Percentiles rank a stretch among this genome's conserved stretches.
phyloP scores from a whole-genome alignment of 2,797 vertebrate species.

The Acipenser transmontanus region DNA sequence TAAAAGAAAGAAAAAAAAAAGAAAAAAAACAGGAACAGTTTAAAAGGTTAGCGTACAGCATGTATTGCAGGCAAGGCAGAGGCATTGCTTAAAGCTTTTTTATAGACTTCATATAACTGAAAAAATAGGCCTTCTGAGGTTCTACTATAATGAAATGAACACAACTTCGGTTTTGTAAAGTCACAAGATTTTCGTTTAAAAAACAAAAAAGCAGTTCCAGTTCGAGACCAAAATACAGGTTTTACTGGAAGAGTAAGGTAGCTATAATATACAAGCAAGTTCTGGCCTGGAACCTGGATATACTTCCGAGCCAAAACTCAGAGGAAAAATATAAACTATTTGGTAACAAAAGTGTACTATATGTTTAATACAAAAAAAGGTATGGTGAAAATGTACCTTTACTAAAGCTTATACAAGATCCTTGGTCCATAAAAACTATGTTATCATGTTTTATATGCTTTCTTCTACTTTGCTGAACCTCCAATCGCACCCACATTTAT shows the following conservation, averaged over 20 bases:
- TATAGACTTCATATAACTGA: slow-evolving; percentile 96
- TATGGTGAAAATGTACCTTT: slow-evolving; percentile 99
- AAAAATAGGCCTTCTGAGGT: slow-evolving; percentile 92
- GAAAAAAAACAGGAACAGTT: slow-evolving; percentile 40
- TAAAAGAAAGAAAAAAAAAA: slow-evolving; percentile 47
- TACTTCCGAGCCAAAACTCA: slow-evolving; percentile 50
- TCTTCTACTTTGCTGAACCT: slow-evolving; percentile 63
- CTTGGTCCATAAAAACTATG: slow-evolving; percentile 99
- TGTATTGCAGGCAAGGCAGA: slow-evolving; percentile 98
- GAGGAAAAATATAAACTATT: slow-evolving; percentile 85
- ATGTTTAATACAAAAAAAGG: slow-evolving; percentile 95
- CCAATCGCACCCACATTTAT: slow-evolving; percentile 66
- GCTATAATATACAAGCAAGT: slow-evolving; percentile 70
- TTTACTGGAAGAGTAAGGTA: slow-evolving; percentile 68
- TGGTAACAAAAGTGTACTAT: slow-evolving; percentile 98
- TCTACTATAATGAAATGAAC: slow-evolving; percentile 71
- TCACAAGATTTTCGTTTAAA: slow-evolving; percentile 65
- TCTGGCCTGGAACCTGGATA: slow-evolving; percentile 72
- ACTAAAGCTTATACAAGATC: slow-evolving; percentile 99
- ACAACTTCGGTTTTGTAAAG: slow-evolving; percentile 56
- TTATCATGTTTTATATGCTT: slow-evolving; percentile 74
- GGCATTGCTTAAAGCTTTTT: slow-evolving; percentile 99
- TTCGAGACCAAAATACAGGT: slow-evolving; percentile 69
- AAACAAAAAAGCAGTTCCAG: slow-evolving; percentile 58
- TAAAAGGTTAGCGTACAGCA: slow-evolving; percentile 68